Conservation (phyloP, 1,140 invertebrate species). For the Magallana angulata region DNA sequence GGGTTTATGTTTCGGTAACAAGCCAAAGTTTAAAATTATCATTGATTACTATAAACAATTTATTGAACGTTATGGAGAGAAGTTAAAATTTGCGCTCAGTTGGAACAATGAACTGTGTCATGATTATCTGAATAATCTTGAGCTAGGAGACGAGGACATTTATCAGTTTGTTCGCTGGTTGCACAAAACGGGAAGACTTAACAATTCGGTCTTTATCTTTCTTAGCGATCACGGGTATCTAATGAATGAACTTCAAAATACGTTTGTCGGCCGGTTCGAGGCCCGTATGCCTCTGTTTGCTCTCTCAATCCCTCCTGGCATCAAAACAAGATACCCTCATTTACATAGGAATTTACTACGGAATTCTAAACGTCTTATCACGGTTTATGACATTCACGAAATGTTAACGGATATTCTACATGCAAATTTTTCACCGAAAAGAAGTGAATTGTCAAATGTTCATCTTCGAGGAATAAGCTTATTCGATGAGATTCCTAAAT, state of each 20-base stretch:
- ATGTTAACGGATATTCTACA: constrained; percentile 76
- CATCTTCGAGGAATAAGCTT: constrained; percentile 74
- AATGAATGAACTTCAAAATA: constrained; percentile 89
- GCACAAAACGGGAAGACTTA: constrained; percentile 73
- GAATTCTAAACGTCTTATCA: constrained; percentile 82
- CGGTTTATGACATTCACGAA: constrained; percentile 80
- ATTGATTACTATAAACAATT: constrained; percentile 63
- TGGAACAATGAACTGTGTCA: constrained; percentile 61
- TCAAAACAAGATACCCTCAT: constrained; percentile 83
- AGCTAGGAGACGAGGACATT: constrained; percentile 60
- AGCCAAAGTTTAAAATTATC: constrained; percentile 54
- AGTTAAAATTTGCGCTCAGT: constrained; percentile 58
- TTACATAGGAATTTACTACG: constrained; percentile 85
- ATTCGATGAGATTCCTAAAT: constrained; percentile 67
- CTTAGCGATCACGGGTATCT: constrained; percentile 96
- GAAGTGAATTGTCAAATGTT: background rate
- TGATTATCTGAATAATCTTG: constrained; percentile 62
- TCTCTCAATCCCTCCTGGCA: constrained; percentile 87
- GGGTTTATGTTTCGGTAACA: constrained; percentile 56
- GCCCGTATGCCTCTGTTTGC: constrained; percentile 92
- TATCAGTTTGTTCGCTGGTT: constrained; percentile 74
- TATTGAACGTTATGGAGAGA: constrained; percentile 52
- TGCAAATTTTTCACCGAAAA: constrained; percentile 60
- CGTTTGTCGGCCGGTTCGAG: constrained; percentile 91
- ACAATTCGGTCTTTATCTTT: constrained; percentile 86